Conservation (phyloP, 2,113 vertebrate genomes). For the Ailuropoda melanoleuca region DNA sequence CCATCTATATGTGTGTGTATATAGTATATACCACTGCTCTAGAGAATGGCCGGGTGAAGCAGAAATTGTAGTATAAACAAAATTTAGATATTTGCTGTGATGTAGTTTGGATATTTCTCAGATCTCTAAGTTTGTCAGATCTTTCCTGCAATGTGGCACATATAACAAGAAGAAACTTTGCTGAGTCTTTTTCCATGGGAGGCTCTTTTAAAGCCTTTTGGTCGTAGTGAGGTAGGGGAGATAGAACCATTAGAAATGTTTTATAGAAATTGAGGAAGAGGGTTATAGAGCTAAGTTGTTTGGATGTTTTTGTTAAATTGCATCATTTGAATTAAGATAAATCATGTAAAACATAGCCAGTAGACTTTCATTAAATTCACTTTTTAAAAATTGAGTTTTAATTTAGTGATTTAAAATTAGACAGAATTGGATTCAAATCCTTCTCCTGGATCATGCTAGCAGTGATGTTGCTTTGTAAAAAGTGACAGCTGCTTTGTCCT, state of each 20-base stretch:
- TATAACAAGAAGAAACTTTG: not conserved
- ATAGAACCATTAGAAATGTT: slow-evolving; percentile 5
- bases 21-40: not conserved
- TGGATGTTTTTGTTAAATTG: not conserved
- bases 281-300: not conserved
- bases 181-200: not conserved
- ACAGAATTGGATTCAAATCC: not conserved
- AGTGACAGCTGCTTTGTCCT: not conserved
- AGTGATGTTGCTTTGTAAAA: not conserved
- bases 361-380: not conserved
- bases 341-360: not conserved
- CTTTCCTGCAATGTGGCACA: not conserved
- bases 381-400: slow-evolving; percentile 25
- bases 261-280: not conserved
- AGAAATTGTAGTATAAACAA: not conserved
- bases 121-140: not conserved
- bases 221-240: not conserved
- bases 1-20: too few relatives aligned
- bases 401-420: not conserved
- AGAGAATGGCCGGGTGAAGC: not conserved
- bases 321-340: not conserved
- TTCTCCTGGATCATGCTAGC: not conserved
- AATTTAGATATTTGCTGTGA: not conserved
- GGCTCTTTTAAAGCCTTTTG: not conserved
- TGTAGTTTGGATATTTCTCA: not conserved